Percentiles rank a stretch among this genome's conserved stretches.
Conservation (phyloP, 92 coral and sea anemone species). For the Virgularia gustaviana region DNA sequence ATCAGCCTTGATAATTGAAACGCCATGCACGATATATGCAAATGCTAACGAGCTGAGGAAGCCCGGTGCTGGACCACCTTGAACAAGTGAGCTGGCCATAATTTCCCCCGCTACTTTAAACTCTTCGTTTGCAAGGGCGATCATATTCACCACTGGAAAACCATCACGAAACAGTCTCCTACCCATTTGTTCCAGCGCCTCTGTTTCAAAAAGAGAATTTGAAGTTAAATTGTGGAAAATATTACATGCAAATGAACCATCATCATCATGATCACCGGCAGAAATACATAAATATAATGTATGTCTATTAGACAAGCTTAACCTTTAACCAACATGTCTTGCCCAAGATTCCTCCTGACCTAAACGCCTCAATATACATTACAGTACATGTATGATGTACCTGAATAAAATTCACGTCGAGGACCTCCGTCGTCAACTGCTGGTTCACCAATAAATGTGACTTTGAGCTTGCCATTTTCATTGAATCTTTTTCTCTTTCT, state of each 20-base stretch:
- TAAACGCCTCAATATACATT: too few species aligned
- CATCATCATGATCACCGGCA: too few species aligned
- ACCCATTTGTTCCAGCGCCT: slow-evolving; percentile 2
- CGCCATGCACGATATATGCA: slow-evolving; percentile 7
- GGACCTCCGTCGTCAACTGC: too few species aligned
- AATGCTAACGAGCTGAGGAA: not conserved
- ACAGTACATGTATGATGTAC: not conserved
- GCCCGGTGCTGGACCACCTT: slow-evolving; percentile 18
- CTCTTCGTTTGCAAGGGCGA: slow-evolving; percentile 23
- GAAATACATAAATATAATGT: too few species aligned
- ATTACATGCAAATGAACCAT: too few species aligned
- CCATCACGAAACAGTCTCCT: slow-evolving; percentile 2
- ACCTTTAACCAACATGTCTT: too few species aligned
- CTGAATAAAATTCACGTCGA: not conserved
- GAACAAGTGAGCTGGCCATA: slow-evolving; percentile 9
- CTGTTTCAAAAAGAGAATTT: too few species aligned
- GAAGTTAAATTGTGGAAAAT: too few species aligned
- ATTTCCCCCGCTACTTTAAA: not conserved
- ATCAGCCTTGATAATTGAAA: not conserved
- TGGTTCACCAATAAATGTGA: slow-evolving; percentile 10
- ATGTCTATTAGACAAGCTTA: too few species aligned
- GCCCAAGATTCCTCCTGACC: too few species aligned
- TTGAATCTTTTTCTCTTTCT: not conserved
- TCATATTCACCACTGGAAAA: slow-evolving; percentile 4
- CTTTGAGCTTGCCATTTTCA: slow-evolving; percentile 8